Evolutionary conservation across 2,888 invertebrate genomes (phyloP).

Genomic region (Cerastis leucographa): DNA sequence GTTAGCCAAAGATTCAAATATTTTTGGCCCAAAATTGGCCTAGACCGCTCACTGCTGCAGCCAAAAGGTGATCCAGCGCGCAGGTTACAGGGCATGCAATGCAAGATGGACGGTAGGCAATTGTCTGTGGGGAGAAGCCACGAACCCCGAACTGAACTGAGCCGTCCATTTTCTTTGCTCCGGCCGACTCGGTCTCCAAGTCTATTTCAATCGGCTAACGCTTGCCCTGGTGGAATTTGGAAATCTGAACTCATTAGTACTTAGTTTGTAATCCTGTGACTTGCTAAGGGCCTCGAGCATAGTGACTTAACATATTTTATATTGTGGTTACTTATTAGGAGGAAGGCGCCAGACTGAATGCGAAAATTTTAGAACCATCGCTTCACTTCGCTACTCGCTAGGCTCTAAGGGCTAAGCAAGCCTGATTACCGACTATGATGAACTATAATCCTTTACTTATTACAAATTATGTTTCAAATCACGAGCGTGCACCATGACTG

Average conservation of each 20-base stretch:
- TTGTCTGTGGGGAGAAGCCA: too few species aligned
- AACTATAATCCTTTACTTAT: not conserved
- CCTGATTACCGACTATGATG: too few species aligned
- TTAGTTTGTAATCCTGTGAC: not conserved
- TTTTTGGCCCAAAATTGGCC: not conserved
- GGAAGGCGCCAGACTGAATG: too few species aligned
- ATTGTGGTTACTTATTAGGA: too few species aligned
- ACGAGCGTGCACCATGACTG: too few species aligned
- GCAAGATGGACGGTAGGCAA: too few species aligned
- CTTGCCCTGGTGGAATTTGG: not conserved
- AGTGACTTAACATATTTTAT: too few species aligned
- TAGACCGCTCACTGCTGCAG: not conserved
- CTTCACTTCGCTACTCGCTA: too few species aligned
- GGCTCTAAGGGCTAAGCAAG: too few species aligned
- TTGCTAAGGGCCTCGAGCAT: not conserved
- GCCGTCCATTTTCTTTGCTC: not conserved
- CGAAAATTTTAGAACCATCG: too few species aligned
- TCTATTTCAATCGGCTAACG: too few species aligned
- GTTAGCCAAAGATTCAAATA: not conserved
- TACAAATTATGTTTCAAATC: slow-evolving; percentile 1
- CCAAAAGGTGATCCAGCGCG: not conserved
- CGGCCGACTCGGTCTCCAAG: too few species aligned
- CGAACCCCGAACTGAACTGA: not conserved
- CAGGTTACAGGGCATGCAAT: not conserved
- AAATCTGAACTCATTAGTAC: not conserved